Base-by-base conservation (phyloP, 92 coral and sea anemone genomes). In the Montipora capitata region DNA sequence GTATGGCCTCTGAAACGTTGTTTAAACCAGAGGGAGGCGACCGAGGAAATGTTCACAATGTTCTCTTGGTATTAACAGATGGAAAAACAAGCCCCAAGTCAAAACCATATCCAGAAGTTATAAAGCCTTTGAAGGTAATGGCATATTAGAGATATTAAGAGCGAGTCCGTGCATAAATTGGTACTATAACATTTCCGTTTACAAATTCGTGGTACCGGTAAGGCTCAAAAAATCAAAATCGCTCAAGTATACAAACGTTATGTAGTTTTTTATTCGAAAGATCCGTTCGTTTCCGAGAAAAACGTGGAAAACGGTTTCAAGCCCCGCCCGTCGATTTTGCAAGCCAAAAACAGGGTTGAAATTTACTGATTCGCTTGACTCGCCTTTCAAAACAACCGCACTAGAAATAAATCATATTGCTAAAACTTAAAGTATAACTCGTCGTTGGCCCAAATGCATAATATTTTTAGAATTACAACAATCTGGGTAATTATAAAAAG, bases 61-160 rank as follows among this genome's bases (percentile, higher is more conserved):
- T 90, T 0, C 74, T 90, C 48, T 1, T 93, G 35, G 96, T 93
- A 5, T 4, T 93, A 49, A 93, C 96, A 2, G 96, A 93, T 52
- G 96, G 96, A 14, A 85, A 86, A 35, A 93, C 96, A 3, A 72
- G 74, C 80, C 8, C 42, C 2, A 76, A 74, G 0, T 89, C 93
- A 4, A 77, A 76, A 27, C 51, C 81, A 2, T 93, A 93, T 71
- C 0, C 4, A 0, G 38, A 17, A 0, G 96, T 89, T 43, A 42
- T 90, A 7, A 16, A 68, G 17, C 56, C 74, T 0, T 63, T 85
- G 8, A 43, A 49, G 92, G 94, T 92, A 68, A 76, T 14, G 27
- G 15, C 12, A 15, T 48, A 27, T 27, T 27, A 1, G 35, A 27
- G 35, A 27, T 27, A 27, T 27, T 27, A 51, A 51, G 57, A 51